Evolutionary conservation across 2,888 invertebrate genomes (phyloP).

Genomic region (Polia nebulosa): DNA sequence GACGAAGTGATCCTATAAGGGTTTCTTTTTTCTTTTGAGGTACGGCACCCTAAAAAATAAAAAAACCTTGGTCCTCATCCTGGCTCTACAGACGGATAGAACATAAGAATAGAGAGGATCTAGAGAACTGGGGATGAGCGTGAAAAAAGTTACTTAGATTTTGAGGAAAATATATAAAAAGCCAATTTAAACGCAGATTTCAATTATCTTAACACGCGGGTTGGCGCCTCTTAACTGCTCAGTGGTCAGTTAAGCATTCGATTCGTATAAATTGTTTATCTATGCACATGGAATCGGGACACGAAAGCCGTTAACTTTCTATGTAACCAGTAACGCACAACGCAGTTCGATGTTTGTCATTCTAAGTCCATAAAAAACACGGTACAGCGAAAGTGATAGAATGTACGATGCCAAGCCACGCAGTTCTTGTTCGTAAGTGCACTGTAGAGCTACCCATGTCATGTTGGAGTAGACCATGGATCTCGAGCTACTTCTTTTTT

Average conservation of each 20-base stretch:
- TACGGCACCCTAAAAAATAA: no score
- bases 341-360: slow-evolving; percentile 24
- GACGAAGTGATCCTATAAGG: no score
- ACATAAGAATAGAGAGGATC: background rate
- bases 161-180: background rate
- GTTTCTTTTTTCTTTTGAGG: no score
- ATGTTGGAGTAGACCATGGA: no score
- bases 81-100: background rate
- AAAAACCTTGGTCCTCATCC: no score
- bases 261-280: slow-evolving; percentile 40
- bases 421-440: background rate
- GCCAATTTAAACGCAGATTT: background rate
- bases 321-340: slow-evolving; percentile 34
- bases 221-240: background rate
- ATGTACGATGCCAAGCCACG: background rate
- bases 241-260: slow-evolving; percentile 28
- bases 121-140: background rate
- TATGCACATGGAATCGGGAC: slow-evolving; percentile 43
- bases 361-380: slow-evolving; percentile 21
- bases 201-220: background rate
- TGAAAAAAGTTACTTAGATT: no score
- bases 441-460: no score
- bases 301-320: slow-evolving; percentile 50
- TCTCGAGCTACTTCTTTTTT: no score
- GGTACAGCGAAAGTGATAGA: slow-evolving; percentile 31